phyloP scores from a whole-genome alignment of 2,888 invertebrate species.

The Stenolophus ochropezus region DNA sequence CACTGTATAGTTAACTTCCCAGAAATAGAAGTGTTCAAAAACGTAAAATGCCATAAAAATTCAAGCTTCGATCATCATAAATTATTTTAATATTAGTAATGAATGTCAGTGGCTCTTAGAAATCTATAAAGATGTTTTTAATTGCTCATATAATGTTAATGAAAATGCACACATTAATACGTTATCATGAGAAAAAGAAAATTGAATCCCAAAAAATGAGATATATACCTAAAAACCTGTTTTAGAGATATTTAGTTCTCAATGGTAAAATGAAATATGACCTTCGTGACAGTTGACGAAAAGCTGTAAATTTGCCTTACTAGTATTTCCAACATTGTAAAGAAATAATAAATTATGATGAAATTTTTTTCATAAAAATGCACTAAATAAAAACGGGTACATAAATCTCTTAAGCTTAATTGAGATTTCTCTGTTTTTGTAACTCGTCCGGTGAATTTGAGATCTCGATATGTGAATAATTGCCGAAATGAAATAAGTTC shows the following conservation, averaged over 20 bases:
- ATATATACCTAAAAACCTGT: not conserved
- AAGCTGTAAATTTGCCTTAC: conserved; percentile 3
- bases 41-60: conserved; percentile 29
- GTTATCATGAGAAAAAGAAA: not conserved
- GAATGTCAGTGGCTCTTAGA: conserved; percentile 36
- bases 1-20: conserved; percentile 8
- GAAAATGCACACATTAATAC: conserved; percentile 23
- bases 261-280: conserved; percentile 15
- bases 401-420: conserved; percentile 9
- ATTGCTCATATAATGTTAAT: conserved; percentile 26
- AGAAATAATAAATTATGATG: not conserved
- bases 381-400: not conserved
- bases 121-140: conserved; percentile 30
- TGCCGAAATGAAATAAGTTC: conserved; percentile 24
- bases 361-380: not conserved
- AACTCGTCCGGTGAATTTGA: not conserved
- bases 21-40: conserved; percentile 11
- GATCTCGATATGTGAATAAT: conserved; percentile 38
- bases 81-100: conserved; percentile 42
- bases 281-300: not conserved
- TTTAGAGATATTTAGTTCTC: not conserved
- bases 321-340: not conserved
- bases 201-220: not conserved
- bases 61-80: conserved; percentile 2
- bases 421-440: conserved; percentile 40